These are phyloP conservation scores for Hydrotaea diabolus DNA, from an alignment of 2,888 invertebrate species.

Conservation along the genomic window DNA sequence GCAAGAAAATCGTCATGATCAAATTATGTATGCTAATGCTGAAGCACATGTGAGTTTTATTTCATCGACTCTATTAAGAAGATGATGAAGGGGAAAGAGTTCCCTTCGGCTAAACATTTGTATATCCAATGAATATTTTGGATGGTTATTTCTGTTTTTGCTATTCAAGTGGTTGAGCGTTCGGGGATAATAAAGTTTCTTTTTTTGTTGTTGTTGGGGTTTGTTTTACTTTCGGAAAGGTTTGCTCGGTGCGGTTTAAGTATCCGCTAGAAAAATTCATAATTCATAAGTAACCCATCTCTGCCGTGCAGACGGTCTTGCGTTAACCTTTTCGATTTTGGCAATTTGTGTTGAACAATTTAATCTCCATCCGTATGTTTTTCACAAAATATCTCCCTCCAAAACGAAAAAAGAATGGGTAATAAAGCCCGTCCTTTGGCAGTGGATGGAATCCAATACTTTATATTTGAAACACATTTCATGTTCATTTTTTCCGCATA, in stretches of 20 bases:
- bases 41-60: conserved; percentile 13
- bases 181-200: conserved; percentile 29
- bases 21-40: conserved; percentile 9
- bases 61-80: conserved; percentile 11
- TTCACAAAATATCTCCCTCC: not conserved
- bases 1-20: not conserved
- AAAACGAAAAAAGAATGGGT: conserved; percentile 3
- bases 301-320: not conserved
- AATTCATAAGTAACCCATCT: conserved; percentile 50
- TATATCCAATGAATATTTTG: conserved; percentile 26
- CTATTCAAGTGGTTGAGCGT: conserved; percentile 13
- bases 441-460: conserved; percentile 28
- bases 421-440: conserved; percentile 33
- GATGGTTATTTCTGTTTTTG: conserved; percentile 9
- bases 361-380: conserved; percentile 41
- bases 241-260: conserved; percentile 55
- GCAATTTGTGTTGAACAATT: conserved; percentile 51
- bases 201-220: not conserved
- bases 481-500: conserved; percentile 10
- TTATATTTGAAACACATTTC: conserved; percentile 41
- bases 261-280: conserved; percentile 60
- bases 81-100: not conserved
- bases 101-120: not conserved
- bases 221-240: conserved; percentile 34
- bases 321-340: conserved; percentile 19